phyloP scores from a whole-genome alignment of 37 sponge, comb jelly and placozoan species.

The Sycon ciliatum region DNA sequence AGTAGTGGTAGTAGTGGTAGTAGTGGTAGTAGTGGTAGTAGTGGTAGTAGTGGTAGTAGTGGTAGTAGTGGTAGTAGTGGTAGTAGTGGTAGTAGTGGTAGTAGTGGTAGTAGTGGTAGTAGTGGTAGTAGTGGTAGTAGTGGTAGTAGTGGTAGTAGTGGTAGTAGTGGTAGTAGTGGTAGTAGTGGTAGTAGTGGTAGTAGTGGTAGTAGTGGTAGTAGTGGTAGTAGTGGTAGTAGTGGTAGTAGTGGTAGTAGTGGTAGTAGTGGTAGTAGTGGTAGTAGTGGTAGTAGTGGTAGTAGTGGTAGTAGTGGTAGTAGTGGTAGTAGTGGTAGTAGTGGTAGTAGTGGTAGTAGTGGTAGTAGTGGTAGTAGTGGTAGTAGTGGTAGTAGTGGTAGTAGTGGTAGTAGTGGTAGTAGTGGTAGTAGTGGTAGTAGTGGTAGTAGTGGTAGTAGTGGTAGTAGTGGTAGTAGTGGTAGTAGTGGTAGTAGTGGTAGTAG shows the following conservation, averaged over 20 bases:
- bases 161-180: constrained; percentile 9
- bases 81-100: constrained; percentile 8
- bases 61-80: constrained; percentile 9
- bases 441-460: constrained; percentile 8
- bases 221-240: constrained; percentile 9
- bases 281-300: constrained; percentile 9
- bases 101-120: constrained; percentile 9
- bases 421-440: constrained; percentile 9
- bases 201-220: constrained; percentile 8
- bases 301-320: constrained; percentile 9
- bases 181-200: constrained; percentile 9
- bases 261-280: constrained; percentile 8
- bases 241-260: constrained; percentile 9
- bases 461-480: constrained; percentile 9
- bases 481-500: constrained; percentile 9
- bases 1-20: constrained; percentile 9
- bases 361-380: constrained; percentile 9
- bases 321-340: constrained; percentile 9
- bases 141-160: constrained; percentile 9
- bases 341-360: constrained; percentile 9
- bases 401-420: constrained; percentile 9
- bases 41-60: constrained; percentile 9
- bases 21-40: constrained; percentile 8
- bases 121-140: constrained; percentile 9
- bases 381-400: constrained; percentile 8